phyloP scores from a whole-genome alignment of 2,113 vertebrate genomes.

The Chaetura pelagica region DNA sequence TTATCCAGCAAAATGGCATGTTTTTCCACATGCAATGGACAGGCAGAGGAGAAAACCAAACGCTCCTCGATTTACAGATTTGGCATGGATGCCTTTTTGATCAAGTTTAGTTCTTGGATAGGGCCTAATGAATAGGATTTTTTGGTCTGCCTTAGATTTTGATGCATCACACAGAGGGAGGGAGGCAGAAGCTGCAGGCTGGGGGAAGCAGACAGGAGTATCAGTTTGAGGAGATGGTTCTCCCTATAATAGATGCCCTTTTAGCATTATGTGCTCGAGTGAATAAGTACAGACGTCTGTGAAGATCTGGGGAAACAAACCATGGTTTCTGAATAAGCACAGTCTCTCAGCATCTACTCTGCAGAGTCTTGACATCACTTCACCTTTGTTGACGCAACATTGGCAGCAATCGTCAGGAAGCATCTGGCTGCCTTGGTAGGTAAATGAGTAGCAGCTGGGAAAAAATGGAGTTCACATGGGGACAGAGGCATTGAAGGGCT shows the following conservation, averaged over 20 bases:
- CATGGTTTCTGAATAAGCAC: neutral
- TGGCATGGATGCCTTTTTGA: neutral
- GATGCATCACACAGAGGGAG: neutral
- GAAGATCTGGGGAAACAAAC: neutral
- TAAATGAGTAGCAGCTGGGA: slow-evolving; percentile 45
- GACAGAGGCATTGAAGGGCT: slow-evolving; percentile 24
- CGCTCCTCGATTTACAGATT: neutral
- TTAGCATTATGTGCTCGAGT: neutral
- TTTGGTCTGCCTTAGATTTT: neutral
- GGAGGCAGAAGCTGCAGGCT: neutral
- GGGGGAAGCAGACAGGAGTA: neutral
- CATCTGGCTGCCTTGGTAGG: slow-evolving; percentile 39
- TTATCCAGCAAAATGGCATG: neutral
- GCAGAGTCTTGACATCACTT: neutral
- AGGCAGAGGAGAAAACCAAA: neutral
- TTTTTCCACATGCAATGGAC: neutral
- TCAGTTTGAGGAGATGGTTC: neutral
- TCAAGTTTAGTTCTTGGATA: neutral
- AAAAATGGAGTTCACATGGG: neutral
- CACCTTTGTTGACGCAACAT: neutral
- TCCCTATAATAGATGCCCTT: neutral
- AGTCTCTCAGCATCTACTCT: neutral
- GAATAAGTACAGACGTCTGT: neutral
- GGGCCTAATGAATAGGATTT: neutral
- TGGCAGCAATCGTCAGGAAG: slow-evolving; percentile 2